Evolutionary conservation across 2,888 invertebrate genomes (phyloP).

Genomic region (Stenchaetothrips biformis): DNA sequence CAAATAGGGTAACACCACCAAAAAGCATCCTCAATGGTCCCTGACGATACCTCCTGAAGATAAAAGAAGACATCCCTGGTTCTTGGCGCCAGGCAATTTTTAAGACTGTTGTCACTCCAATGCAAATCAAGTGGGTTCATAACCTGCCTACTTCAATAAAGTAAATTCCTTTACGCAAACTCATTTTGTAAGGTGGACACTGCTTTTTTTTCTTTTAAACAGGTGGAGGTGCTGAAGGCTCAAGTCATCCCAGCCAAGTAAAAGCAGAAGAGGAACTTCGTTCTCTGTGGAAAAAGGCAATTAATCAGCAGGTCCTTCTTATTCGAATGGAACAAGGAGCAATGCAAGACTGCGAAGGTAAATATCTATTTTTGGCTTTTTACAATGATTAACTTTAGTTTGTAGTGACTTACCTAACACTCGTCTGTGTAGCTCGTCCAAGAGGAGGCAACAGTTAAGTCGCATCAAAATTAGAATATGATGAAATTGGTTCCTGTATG

Average conservation of each 20-base stretch:
- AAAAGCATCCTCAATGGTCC: conserved; percentile 46
- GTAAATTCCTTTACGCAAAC: too few species aligned
- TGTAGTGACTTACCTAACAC: conserved; percentile 1
- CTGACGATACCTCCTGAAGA: conserved; percentile 43
- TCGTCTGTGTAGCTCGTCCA: conserved; percentile 60
- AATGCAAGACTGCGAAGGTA: conserved; percentile 79
- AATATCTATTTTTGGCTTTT: conserved; percentile 26
- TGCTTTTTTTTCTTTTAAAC: too few species aligned
- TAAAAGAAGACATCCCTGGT: conserved; percentile 46
- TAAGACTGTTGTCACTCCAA: conserved; percentile 67
- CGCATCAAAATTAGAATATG: conserved; percentile 87
- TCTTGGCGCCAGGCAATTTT: conserved; percentile 83
- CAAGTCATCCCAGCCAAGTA: conserved; percentile 32
- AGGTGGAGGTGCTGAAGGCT: conserved; percentile 5
- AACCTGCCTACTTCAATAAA: not conserved
- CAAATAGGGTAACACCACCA: conserved; percentile 77
- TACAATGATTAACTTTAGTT: not conserved
- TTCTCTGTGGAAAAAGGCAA: conserved; percentile 86
- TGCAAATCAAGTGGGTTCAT: conserved; percentile 46
- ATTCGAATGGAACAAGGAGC: conserved; percentile 94
- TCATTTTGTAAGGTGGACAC: not conserved
- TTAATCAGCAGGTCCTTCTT: conserved; percentile 86
- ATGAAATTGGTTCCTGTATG: conserved; percentile 71
- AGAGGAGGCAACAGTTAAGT: conserved; percentile 81
- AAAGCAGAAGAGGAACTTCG: conserved; percentile 59